Evolutionary conservation across 64 coral and sea anemone species (phyloP).

Genomic region (Cladopsammia gracilis): DNA sequence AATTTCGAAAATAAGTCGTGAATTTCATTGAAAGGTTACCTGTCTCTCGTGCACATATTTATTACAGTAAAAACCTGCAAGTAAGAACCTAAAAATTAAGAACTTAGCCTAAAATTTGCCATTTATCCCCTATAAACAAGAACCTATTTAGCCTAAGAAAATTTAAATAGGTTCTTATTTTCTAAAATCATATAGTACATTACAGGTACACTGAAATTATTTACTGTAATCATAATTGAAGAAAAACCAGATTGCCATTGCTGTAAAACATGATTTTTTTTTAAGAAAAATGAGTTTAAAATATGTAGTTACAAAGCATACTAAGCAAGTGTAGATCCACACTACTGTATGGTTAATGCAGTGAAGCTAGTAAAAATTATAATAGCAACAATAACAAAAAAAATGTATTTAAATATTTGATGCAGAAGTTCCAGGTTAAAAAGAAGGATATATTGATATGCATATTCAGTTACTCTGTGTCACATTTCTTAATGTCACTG

Average conservation of each 20-base stretch:
- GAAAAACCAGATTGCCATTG: conserved; percentile 42
- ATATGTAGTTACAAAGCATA: conserved; percentile 67
- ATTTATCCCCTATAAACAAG: conserved; percentile 1
- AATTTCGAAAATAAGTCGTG: no score
- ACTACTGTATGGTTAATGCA: conserved; percentile 72
- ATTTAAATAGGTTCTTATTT: conserved; percentile 18
- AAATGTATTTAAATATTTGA: conserved; percentile 77
- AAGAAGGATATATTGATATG: conserved; percentile 72
- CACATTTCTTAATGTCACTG: conserved; percentile 78
- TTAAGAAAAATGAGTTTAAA: conserved; percentile 72
- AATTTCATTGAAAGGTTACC: no score
- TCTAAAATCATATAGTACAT: conserved; percentile 24
- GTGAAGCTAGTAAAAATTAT: conserved; percentile 71
- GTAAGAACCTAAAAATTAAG: conserved; percentile 18
- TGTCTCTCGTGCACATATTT: no score
- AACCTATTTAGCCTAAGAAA: conserved; percentile 16
- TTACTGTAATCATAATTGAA: conserved; percentile 20
- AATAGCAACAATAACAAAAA: conserved; percentile 71
- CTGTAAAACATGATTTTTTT: conserved; percentile 72
- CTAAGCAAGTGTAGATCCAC: conserved; percentile 69
- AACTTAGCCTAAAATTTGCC: conserved; percentile 9
- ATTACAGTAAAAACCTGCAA: neutral
- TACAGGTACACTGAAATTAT: conserved; percentile 13
- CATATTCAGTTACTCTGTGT: conserved; percentile 78
- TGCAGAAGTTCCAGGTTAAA: conserved; percentile 56